Conservation (phyloP, 2,113 vertebrate genomes). For the Zapus hudsonius region DNA sequence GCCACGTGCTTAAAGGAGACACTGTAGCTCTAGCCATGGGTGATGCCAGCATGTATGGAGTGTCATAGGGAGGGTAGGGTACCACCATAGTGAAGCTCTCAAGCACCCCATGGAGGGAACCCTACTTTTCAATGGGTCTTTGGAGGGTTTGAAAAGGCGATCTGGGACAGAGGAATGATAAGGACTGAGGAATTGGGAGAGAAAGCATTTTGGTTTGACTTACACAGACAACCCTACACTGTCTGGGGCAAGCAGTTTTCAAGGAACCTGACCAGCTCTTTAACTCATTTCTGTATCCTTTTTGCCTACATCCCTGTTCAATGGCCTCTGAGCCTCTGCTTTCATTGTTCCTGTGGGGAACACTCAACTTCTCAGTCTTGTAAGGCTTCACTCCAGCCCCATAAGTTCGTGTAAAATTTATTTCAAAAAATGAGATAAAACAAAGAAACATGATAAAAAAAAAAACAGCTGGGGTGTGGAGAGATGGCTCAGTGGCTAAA, state of each 20-base stretch:
- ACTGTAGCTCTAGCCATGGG: accelerated
- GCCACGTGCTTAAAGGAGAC: not conserved
- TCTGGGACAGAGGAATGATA: not conserved
- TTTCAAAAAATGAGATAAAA: not conserved
- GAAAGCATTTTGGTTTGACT: not conserved
- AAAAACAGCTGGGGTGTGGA: too few relatives aligned
- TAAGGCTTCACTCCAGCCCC: not conserved
- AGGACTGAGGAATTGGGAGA: not conserved
- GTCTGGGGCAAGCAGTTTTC: not conserved
- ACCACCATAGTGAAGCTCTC: not conserved
- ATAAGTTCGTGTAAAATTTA: not conserved
- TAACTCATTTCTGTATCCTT: not conserved
- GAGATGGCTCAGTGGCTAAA: too few relatives aligned
- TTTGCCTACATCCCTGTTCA: not conserved
- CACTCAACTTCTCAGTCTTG: not conserved
- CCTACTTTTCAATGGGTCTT: not conserved
- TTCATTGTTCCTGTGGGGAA: not conserved
- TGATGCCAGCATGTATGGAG: not conserved
- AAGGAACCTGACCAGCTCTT: not conserved
- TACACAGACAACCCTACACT: not conserved
- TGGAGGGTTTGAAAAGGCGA: not conserved
- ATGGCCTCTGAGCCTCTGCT: not conserved
- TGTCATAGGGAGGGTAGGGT: accelerated
- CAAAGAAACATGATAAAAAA: too few relatives aligned
- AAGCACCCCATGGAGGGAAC: not conserved